A percentile compares a stretch with the other conserved stretches of the same genome.
These are phyloP conservation scores for Therioaphis trifolii DNA, from an alignment of 2,888 invertebrate genomes.

Conservation along the genomic window DNA sequence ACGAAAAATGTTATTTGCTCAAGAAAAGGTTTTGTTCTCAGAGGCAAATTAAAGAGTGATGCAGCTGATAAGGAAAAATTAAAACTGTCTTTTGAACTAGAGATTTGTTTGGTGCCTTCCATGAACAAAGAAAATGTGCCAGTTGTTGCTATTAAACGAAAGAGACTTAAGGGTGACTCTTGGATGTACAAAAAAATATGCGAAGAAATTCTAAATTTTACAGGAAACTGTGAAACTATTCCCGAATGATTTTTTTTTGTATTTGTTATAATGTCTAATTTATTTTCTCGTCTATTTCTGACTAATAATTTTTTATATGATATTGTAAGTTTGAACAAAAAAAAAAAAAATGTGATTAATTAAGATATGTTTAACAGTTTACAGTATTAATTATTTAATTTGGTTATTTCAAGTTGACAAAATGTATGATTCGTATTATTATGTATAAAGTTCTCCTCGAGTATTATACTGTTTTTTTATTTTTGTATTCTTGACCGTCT, in stretches of 20 bases:
- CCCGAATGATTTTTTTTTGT: constrained; percentile 34
- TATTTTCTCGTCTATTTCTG: too few relatives aligned
- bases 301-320: constrained; percentile 27
- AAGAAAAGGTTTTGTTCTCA: constrained; percentile 73
- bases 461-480: constrained; percentile 29
- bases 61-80: constrained; percentile 47
- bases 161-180: constrained; percentile 80
- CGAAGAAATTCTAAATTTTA: constrained; percentile 76
- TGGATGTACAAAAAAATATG: constrained; percentile 85
- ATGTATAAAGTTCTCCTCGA: background rate
- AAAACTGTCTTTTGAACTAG: constrained; percentile 78
- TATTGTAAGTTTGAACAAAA: constrained; percentile 5
- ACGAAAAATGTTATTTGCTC: constrained; percentile 73
- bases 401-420: constrained; percentile 43
- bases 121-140: constrained; percentile 67
- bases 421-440: constrained; percentile 1
- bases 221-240: constrained; percentile 67
- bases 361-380: background rate
- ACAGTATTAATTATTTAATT: constrained; percentile 27
- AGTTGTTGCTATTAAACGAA: constrained; percentile 77
- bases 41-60: constrained; percentile 73
- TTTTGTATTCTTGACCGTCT: constrained; percentile 9
- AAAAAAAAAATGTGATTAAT: constrained; percentile 9
- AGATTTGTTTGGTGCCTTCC: constrained; percentile 73
- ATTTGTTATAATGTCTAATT: background rate